Conservation (phyloP, 1,140 invertebrate genomes). For the Habropoda laboriosa region DNA sequence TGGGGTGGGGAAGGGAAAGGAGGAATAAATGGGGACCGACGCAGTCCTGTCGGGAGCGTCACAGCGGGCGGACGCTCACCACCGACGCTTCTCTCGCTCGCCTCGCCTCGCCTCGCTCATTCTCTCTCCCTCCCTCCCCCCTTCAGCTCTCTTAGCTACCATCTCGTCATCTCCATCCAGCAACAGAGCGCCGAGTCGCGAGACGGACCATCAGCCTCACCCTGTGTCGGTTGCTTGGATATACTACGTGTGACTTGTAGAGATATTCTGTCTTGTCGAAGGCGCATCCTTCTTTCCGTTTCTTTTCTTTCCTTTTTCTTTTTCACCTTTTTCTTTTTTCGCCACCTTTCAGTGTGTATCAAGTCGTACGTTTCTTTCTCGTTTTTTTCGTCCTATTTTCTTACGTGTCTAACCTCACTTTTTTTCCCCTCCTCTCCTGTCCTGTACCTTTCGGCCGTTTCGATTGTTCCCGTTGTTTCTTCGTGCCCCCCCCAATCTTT, state of each 20-base stretch:
- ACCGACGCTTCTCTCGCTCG: constrained; percentile 65
- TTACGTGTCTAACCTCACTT: too few relatives aligned
- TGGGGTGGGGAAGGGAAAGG: constrained; percentile 66
- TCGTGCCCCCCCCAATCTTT: not conserved
- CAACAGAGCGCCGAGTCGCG: constrained; percentile 42
- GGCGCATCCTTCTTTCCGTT: constrained; percentile 1
- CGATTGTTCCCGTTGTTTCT: not conserved
- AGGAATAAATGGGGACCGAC: constrained; percentile 73
- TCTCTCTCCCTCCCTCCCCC: constrained; percentile 32
- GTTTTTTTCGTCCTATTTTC: not conserved
- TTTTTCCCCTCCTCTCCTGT: not conserved
- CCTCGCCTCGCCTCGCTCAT: constrained; percentile 58
- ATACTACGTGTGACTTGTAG: not conserved
- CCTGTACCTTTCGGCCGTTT: not conserved
- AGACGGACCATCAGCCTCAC: constrained; percentile 39
- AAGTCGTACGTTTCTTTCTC: not conserved
- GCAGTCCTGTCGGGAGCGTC: constrained; percentile 81
- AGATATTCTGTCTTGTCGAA: not conserved
- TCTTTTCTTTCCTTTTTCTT: constrained; percentile 1
- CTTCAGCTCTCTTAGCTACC: constrained; percentile 5
- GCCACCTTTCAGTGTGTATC: not conserved
- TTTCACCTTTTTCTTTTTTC: not conserved
- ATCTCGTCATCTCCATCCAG: constrained; percentile 45
- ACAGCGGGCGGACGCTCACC: constrained; percentile 75
- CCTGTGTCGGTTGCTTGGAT: constrained; percentile 29